A percentile compares a stretch with the other conserved stretches of the same genome.
These are phyloP conservation scores for Microtus oregoni DNA, from an alignment of 2,113 vertebrate species.

Conservation along the genomic window DNA sequence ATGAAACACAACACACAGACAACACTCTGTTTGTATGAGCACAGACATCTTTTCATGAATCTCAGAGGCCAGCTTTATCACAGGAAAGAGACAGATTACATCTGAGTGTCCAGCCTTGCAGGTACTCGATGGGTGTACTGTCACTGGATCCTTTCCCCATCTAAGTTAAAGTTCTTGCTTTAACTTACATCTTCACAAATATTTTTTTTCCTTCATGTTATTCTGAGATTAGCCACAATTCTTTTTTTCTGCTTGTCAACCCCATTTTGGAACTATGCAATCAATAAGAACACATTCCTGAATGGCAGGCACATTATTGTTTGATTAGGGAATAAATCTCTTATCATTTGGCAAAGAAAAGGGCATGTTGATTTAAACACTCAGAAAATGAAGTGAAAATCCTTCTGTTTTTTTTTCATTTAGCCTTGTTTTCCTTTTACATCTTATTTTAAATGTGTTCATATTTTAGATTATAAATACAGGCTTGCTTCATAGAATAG, in stretches of 20 bases:
- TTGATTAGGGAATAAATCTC: constrained; percentile 73
- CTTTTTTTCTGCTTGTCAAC: constrained; percentile 80
- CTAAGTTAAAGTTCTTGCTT: constrained; percentile 31
- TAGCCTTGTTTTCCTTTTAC: background rate
- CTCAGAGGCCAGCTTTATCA: background rate
- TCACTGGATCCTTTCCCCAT: constrained; percentile 65
- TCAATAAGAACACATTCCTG: constrained; percentile 75
- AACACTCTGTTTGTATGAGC: constrained; percentile 25
- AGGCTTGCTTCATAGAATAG: background rate
- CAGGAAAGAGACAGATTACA: background rate
- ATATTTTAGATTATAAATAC: background rate
- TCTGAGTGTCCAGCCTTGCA: background rate
- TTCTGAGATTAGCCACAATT: constrained; percentile 75
- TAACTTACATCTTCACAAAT: constrained; percentile 81
- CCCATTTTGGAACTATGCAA: constrained; percentile 77
- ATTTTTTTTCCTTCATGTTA: constrained; percentile 80
- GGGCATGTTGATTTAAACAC: constrained; percentile 21
- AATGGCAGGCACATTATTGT: constrained; percentile 59
- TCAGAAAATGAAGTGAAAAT: constrained; percentile 59
- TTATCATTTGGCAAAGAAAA: constrained; percentile 49
- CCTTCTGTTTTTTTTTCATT: background rate
- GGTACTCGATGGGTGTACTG: constrained; percentile 48
- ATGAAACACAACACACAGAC: background rate
- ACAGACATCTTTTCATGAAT: background rate
- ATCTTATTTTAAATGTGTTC: constrained; percentile 5